Conservation (phyloP, 2,888 invertebrate species). For the Trachelus stipa region DNA sequence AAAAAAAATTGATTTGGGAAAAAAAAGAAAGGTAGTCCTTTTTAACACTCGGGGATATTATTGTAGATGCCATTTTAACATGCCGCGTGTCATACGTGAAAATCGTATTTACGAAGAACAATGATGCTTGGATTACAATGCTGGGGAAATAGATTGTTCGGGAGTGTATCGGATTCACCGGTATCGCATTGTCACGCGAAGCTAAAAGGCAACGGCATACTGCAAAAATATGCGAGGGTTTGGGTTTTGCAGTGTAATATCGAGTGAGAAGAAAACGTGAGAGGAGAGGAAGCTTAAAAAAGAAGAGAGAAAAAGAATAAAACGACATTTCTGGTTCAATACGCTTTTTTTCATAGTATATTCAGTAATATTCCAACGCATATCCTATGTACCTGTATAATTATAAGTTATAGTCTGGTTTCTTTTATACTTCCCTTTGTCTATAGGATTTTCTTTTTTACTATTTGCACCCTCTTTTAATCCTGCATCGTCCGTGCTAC, state of each 20-base stretch:
- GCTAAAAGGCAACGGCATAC: neutral
- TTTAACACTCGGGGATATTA: neutral
- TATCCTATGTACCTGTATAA: neutral
- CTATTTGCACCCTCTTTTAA: neutral
- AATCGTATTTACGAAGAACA: constrained; percentile 55
- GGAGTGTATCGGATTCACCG: constrained; percentile 48
- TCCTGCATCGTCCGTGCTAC: neutral
- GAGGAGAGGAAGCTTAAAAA: neutral
- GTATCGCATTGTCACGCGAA: constrained; percentile 39
- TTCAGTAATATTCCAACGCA: neutral
- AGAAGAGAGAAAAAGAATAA: neutral
- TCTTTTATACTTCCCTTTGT: neutral
- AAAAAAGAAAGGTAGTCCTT: neutral
- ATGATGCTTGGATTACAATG: constrained; percentile 59
- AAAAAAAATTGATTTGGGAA: neutral
- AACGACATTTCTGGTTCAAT: neutral
- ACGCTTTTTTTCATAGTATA: neutral
- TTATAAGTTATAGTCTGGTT: neutral
- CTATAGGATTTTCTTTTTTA: neutral
- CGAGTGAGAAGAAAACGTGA: neutral
- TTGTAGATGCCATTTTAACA: neutral
- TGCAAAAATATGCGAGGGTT: neutral
- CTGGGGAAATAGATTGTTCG: constrained; percentile 57
- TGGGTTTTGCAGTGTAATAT: neutral
- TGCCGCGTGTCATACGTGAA: constrained; percentile 31